phyloP scores from a whole-genome alignment of 2,888 invertebrate genomes.

The Lumbricus terrestris region DNA sequence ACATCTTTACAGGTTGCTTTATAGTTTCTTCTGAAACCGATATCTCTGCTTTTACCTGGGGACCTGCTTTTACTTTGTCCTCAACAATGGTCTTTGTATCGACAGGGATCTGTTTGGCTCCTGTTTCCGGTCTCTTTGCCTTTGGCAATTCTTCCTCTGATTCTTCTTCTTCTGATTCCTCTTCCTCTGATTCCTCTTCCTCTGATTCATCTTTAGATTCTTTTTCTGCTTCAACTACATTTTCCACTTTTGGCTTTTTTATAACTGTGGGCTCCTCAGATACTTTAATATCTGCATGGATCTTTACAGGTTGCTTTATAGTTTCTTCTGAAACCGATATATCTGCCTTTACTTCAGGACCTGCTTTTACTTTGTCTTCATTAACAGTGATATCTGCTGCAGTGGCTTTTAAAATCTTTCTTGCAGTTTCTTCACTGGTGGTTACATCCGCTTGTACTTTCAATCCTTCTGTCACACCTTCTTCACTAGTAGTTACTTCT shows the following conservation, averaged over 20 bases:
- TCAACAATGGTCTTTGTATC: neutral
- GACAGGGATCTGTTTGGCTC: neutral
- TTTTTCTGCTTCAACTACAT: neutral
- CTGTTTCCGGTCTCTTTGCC: neutral
- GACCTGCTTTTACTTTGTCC: neutral
- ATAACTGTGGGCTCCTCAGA: neutral
- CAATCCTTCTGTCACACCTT: neutral
- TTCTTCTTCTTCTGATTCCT: too few relatives aligned
- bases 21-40: neutral
- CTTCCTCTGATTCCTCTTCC: neutral
- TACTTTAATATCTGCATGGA: neutral
- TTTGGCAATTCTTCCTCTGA: neutral
- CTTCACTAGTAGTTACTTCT: neutral
- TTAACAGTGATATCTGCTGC: neutral
- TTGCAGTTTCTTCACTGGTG: neutral
- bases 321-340: neutral
- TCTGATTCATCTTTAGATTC: neutral
- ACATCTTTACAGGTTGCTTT: neutral
- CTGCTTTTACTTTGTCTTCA: neutral
- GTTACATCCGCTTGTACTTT: neutral
- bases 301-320: neutral
- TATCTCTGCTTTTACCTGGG: neutral
- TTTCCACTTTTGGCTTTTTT: neutral
- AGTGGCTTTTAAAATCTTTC: neutral
- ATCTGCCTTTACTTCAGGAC: neutral